These are phyloP conservation scores for Drosophila fungiperda DNA, from an alignment of 2,888 invertebrate genomes.

Conservation along the genomic window DNA sequence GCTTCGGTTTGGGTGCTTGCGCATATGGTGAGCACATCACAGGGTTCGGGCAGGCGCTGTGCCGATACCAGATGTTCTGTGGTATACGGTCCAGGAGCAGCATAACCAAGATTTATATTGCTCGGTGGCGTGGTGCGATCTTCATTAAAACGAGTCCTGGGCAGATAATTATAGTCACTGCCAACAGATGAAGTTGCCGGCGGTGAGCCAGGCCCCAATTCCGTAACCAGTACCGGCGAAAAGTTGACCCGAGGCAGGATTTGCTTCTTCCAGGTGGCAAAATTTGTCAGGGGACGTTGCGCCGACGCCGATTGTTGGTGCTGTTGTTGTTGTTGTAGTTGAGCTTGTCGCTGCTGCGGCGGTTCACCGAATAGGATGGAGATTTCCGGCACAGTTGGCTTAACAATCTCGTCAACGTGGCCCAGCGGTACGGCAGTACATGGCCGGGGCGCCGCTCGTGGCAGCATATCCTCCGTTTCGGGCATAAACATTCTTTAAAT, in stretches of 20 bases:
- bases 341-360: constrained; percentile 40
- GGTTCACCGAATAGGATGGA: constrained; percentile 74
- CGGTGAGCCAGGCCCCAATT: constrained; percentile 53
- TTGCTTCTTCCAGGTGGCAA: constrained; percentile 82
- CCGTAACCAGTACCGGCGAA: constrained; percentile 58
- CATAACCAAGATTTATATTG: constrained; percentile 34
- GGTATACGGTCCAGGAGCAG: constrained; percentile 2
- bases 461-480: constrained; percentile 83
- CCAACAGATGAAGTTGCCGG: constrained; percentile 21
- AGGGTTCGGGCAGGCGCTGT: constrained; percentile 3
- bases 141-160: constrained; percentile 43
- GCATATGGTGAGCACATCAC: constrained; percentile 78
- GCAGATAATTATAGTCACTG: constrained; percentile 50
- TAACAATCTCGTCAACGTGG: constrained; percentile 49
- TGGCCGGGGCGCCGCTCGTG: constrained; percentile 82
- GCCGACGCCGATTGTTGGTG: constrained; percentile 27
- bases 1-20: constrained; percentile 83
- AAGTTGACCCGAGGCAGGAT: constrained; percentile 77
- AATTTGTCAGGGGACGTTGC: constrained; percentile 54
- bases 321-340: constrained; percentile 22
- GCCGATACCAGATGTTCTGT: constrained; percentile 7
- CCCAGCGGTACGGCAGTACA: constrained; percentile 56
- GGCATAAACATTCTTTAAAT: constrained; percentile 72
- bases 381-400: constrained; percentile 75
- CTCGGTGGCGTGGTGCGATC: constrained; percentile 9